Base-by-base conservation (phyloP, 1,140 invertebrate species). In the Ephestia elutella region DNA sequence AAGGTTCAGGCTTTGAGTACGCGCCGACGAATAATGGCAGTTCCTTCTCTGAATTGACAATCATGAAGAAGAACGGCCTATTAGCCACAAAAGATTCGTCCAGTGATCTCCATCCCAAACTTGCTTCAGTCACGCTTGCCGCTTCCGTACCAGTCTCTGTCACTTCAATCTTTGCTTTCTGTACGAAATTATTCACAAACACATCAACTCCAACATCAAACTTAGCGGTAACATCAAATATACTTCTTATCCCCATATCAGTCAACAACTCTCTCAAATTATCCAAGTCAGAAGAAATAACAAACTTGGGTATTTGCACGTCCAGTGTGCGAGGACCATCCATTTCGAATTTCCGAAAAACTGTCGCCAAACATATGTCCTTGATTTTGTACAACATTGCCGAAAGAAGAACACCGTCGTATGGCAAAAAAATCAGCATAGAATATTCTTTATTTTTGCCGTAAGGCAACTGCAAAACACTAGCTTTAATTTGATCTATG, bases 61-160 rank as follows among this genome's bases (percentile, higher is more conserved):
- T 90, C 73, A 90, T 89, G 61, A 79, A 91, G 11, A 88, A 57
- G 64, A 91, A 91, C 0, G 90, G 90, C 66, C 74, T 86, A 57
- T 90, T 89, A 0, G 81, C 89, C 4, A 62, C 59, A 48, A 91
- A 87, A 8, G 70, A 57, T 1, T 74, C 68, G 0, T 83, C 78
- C 11, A 75, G 57, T 17, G 72, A 74, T 60, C 88, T 86, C 5
- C 82, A 69, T 13, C 65, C 48, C 15, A 90, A 78, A 0, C 90
- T 91, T 63, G 92, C 91, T 28, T 90, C 90, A 0, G 70, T 66
- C 0, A 63, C 75, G 0, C 93, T 92, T 44, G 91, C 83, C 1
- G 94, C 94, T 53, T 91, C 88, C 5, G 91, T 93, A 5, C 94
- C 94, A 70, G 93, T 90, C 75, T 95, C 94, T 54, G 92, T 92